These are phyloP conservation scores for Riparia riparia DNA, from an alignment of 2,113 vertebrate species.

Conservation along the genomic window DNA sequence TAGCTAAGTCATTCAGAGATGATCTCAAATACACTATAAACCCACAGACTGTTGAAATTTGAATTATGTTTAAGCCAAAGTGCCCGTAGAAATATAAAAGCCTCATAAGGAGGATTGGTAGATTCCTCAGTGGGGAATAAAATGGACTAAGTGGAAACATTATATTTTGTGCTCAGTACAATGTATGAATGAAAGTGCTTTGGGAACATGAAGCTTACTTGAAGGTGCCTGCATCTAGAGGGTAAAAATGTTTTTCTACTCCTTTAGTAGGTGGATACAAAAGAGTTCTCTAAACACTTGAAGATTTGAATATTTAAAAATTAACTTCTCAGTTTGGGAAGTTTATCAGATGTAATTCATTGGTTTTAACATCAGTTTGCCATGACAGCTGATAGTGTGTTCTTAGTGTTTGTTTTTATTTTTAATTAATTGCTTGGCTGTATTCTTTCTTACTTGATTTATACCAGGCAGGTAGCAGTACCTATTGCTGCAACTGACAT, in stretches of 20 bases:
- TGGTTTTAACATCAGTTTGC: background rate
- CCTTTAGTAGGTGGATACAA: background rate
- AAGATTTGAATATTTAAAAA: background rate
- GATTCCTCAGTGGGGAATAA: background rate
- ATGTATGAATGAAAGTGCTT: background rate
- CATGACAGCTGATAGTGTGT: background rate
- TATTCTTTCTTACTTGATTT: background rate
- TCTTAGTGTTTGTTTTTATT: background rate
- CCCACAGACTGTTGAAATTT: background rate
- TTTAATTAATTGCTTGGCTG: background rate
- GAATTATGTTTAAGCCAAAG: background rate
- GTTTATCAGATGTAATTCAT: background rate
- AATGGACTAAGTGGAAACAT: background rate
- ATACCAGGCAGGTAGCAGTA: background rate
- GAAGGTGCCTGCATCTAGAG: background rate
- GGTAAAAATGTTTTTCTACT: background rate
- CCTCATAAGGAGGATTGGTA: background rate
- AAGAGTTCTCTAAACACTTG: background rate
- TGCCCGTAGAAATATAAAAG: background rate
- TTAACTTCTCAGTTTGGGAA: background rate
- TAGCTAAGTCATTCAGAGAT: background rate
- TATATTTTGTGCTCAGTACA: background rate
- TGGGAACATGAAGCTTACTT: background rate
- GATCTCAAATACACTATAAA: constrained; percentile 11
- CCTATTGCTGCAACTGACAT: background rate